Evolutionary conservation across 2,888 invertebrate species (phyloP), one percentile per base, ranked within the genome.

Genomic region (Melitaea athalia): DNA sequence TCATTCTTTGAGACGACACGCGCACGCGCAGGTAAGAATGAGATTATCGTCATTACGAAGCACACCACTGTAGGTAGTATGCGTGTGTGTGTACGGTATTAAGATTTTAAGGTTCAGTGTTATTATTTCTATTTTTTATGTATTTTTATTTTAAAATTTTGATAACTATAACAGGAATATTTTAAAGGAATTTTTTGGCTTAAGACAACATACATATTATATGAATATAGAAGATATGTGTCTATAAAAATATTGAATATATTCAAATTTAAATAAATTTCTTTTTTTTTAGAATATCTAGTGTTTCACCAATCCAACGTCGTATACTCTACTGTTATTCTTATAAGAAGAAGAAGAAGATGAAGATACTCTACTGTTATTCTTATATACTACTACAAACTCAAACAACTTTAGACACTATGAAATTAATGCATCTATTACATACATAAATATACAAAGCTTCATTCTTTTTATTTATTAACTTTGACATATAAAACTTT

Each of bases 1-100:
- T 80, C 88, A 91, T 91, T 89, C 91, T 90, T 91, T 80, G 80
- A 85, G 87, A 84, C 83, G 75, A 78, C 81, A 81, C 81, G 85
- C 81, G 85, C 78, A 70, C 72, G 83, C 87, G 91, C 91, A 88
- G 85, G 83, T 84, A 88, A 87, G 85, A 88, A 86, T 84, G 84
- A 84, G 84, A 86, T 83, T 85, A 85, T 85, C 83, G 80, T 77
- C 76, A 75, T 76, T 78, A 83, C 82, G 78, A 78, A 64, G 81
- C 85, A 83, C 84, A 81, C 77, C 73, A 59, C 59, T 63, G 61
- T 67, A 69, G 47, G 64, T 64, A 70, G 67, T 74, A 71, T 74
- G 67, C 77, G 79, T 82, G 78, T 80, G 83, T 75, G 80, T 77
- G 66, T 38, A 64, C 64, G 67, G 63, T 73, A 67, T 77, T 68